phyloP scores from a whole-genome alignment of 2,888 invertebrate species.

The Unio pictorum region DNA sequence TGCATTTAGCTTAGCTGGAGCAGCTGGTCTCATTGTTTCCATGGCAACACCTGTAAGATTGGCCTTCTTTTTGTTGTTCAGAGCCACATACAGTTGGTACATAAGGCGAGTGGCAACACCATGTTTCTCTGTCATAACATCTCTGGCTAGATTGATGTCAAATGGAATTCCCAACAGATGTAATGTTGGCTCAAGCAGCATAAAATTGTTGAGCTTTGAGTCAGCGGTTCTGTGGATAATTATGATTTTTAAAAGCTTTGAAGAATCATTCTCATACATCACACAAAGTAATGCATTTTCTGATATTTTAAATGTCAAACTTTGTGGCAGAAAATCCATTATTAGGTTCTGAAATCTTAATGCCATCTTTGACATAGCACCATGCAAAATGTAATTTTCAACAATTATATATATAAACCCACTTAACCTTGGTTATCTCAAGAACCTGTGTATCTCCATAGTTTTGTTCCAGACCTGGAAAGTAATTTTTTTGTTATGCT shows the following conservation, averaged over 20 bases:
- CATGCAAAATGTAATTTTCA: too few species aligned
- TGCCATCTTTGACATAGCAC: too few species aligned
- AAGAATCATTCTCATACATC: neutral
- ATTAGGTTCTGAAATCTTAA: too few species aligned
- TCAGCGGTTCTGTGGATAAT: conserved; percentile 63
- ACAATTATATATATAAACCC: too few species aligned
- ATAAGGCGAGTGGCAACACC: conserved; percentile 69
- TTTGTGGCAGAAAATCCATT: too few species aligned
- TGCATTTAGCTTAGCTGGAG: conserved; percentile 68
- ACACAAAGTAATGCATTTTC: neutral
- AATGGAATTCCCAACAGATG: conserved; percentile 70
- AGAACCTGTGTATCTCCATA: too few species aligned
- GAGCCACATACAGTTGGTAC: conserved; percentile 70
- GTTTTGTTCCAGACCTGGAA: too few species aligned
- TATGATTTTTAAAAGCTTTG: conserved; percentile 1
- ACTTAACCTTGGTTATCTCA: too few species aligned
- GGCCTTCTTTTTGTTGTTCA: conserved; percentile 69
- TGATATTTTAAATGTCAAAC: neutral
- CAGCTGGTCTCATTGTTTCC: conserved; percentile 71
- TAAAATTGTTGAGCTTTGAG: conserved; percentile 71
- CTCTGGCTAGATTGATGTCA: conserved; percentile 70
- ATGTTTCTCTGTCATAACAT: conserved; percentile 70
- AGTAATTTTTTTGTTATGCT: too few species aligned
- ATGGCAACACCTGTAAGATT: conserved; percentile 70
- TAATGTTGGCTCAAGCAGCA: conserved; percentile 67